Evolutionary conservation across 2,797 vertebrate genomes (phyloP).

Genomic region (Enteromius afrohamiltoni): DNA sequence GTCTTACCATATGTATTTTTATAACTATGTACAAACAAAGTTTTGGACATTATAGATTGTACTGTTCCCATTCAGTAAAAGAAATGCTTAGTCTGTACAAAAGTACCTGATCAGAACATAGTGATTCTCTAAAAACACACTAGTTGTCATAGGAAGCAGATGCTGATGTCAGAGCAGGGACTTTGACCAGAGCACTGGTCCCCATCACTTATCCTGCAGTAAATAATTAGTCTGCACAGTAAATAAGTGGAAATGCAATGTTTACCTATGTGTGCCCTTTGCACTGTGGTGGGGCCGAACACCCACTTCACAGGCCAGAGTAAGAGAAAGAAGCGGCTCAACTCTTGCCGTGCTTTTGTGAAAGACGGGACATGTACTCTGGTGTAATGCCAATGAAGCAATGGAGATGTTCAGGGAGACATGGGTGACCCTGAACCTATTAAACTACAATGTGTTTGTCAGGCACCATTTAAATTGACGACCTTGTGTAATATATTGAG

Average conservation of each 20-base stretch:
- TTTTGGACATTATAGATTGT: background rate
- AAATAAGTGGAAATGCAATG: constrained; percentile 66
- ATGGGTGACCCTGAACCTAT: background rate
- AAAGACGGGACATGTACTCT: background rate
- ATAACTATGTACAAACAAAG: background rate
- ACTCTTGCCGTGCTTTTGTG: constrained; percentile 4
- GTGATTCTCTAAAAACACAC: constrained; percentile 8
- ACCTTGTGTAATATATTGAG: background rate
- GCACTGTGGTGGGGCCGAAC: constrained; percentile 57
- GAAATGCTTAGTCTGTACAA: constrained; percentile 30
- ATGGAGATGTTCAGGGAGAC: background rate
- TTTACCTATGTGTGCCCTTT: constrained; percentile 68
- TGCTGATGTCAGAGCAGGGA: constrained; percentile 43
- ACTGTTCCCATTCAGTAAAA: background rate
- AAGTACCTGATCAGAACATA: constrained; percentile 14
- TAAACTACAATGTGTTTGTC: background rate
- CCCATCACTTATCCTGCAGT: constrained; percentile 60
- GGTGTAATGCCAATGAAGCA: constrained; percentile 27
- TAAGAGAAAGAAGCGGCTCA: background rate
- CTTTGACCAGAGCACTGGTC: constrained; percentile 50
- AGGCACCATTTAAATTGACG: background rate
- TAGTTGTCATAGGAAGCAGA: constrained; percentile 16
- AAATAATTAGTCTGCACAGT: constrained; percentile 76
- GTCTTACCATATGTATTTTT: background rate
- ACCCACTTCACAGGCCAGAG: constrained; percentile 10